Conservation (phyloP, 2,797 vertebrate genomes). For the Pangasius mekongensis region DNA sequence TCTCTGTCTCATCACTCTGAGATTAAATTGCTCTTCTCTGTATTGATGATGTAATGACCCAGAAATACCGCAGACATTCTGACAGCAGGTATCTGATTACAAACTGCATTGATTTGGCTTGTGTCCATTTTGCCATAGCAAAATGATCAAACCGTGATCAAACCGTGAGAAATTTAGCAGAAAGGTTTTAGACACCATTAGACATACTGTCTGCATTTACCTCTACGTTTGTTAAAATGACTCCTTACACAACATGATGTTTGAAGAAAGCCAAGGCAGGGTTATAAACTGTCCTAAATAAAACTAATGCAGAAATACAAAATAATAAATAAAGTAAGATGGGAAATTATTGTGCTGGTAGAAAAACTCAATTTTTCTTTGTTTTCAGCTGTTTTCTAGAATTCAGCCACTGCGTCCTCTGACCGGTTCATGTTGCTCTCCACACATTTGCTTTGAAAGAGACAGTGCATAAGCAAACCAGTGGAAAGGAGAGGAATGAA, state of each 20-base stretch:
- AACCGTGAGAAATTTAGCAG: neutral
- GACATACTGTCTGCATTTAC: neutral
- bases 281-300: neutral
- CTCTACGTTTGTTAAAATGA: neutral
- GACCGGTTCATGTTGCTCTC: neutral
- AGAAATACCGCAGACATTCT: neutral
- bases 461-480: neutral
- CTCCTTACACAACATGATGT: neutral
- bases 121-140: neutral
- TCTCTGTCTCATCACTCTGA: neutral
- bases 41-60: constrained; percentile 1
- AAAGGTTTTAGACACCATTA: neutral
- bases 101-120: neutral
- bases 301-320: neutral
- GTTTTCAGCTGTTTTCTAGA: neutral
- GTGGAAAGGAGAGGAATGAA: neutral
- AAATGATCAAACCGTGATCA: neutral
- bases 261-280: neutral
- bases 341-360: neutral
- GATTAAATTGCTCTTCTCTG: neutral
- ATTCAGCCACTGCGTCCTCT: neutral
- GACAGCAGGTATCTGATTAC: constrained; percentile 6
- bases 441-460: neutral
- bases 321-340: neutral
- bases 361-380: neutral